Evolutionary conservation across 2,797 vertebrate genomes (phyloP), one percentile per base, ranked within the genome.

Genomic region (Sebastiscus tertius): DNA sequence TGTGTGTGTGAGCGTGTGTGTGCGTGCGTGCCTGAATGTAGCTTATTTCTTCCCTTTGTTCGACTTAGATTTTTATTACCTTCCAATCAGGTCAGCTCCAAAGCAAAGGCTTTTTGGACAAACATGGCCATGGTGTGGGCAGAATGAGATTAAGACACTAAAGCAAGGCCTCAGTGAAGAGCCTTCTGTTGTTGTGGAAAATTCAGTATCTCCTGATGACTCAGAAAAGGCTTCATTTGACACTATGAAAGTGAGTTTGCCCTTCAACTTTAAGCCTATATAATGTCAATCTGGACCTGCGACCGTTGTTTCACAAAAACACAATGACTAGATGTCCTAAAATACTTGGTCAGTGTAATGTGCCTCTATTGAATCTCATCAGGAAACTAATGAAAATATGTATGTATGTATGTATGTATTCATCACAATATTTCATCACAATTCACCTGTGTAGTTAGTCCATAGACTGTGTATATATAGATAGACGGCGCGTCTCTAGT

Each of bases 41-140:
- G 90, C 92, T 91, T 94, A 91, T 94, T 93, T 94, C 94, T 88
- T 90, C 90, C 92, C 93, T 95, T 95, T 95, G 97, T 94, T 97
- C 96, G 94, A 95, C 95, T 95, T 96, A 97, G 97, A 97, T 97
- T 98, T 98, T 97, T 98, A 97, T 98, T 98, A 97, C 96, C 96
- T 98, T 97, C 97, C 97, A 98, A 97, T 99, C 97, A 99, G 97
- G 96, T 97, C 96, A 91, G 95, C 95, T 94, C 95, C 93, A 94
- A 96, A 91, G 95, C 91, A 87, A 95, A 96, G 96, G 94, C 96
- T 97, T 98, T 97, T 97, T 97, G 97, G 97, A 96, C 96, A 97
- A 97, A 98, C 97, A 97, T 95, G 95, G 96, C 86, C 75, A 36
- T 83, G 87, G 87, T 88, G 89, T 88, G 81, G 76, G 81, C 63